Conservation (phyloP, 1,140 invertebrate species). For the Pentalonia nigronervosa region DNA sequence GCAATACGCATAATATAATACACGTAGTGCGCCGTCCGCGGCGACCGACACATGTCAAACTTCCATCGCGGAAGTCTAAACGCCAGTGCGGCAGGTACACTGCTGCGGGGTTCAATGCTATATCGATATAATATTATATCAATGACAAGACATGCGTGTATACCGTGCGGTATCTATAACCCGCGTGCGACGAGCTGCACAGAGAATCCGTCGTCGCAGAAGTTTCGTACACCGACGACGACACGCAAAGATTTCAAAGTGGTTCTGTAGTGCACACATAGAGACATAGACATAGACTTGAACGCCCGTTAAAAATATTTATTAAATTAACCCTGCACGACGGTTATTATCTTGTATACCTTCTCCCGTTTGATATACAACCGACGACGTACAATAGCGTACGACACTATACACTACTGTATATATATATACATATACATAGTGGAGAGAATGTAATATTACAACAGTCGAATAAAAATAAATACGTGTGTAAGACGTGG, state of each 20-base stretch:
- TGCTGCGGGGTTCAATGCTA: background rate
- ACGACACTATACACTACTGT: background rate
- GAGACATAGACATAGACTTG: background rate
- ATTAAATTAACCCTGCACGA: background rate
- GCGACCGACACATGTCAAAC: background rate
- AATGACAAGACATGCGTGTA: too few species aligned
- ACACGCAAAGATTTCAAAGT: background rate
- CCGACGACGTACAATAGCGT: background rate
- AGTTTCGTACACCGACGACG: background rate
- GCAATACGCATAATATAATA: background rate
- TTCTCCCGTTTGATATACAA: background rate
- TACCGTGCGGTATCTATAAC: too few species aligned
- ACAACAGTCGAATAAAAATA: background rate
- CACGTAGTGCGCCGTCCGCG: background rate
- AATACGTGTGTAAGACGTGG: background rate
- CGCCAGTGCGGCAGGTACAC: background rate
- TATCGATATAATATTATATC: too few species aligned
- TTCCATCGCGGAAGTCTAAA: background rate
- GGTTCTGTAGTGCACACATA: too few species aligned
- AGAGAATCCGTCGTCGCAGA: background rate
- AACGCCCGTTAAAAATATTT: slow-evolving; percentile 24
- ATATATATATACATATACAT: background rate
- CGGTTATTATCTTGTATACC: background rate
- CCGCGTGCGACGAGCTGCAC: background rate
- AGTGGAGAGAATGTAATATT: background rate